These are phyloP conservation scores for Eupithecia exiguata DNA, from an alignment of 2,888 invertebrate species.

Conservation along the genomic window DNA sequence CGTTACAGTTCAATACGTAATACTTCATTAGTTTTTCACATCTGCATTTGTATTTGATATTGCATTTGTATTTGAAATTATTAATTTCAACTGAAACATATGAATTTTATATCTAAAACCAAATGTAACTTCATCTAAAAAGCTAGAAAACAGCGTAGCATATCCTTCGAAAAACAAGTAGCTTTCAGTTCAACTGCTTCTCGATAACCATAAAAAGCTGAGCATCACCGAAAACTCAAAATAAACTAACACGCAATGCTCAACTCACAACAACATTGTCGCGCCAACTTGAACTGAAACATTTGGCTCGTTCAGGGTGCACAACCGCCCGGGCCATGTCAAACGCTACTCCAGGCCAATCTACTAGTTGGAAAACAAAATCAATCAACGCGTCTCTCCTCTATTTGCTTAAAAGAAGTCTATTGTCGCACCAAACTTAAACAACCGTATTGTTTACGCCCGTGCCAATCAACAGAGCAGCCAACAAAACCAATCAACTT, in stretches of 20 bases:
- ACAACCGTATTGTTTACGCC: slow-evolving; percentile 80
- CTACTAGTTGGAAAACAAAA: slow-evolving; percentile 59
- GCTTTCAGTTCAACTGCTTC: not conserved
- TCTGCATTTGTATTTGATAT: not conserved
- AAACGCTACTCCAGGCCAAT: slow-evolving; percentile 47
- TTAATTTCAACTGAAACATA: not conserved
- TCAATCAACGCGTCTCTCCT: slow-evolving; percentile 62
- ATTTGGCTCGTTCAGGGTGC: slow-evolving; percentile 36
- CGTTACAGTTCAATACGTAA: not conserved
- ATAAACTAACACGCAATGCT: slow-evolving; percentile 59
- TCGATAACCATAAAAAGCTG: slow-evolving; percentile 42
- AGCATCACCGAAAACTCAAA: slow-evolving; percentile 51
- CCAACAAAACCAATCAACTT: slow-evolving; percentile 85
- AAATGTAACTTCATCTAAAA: not conserved
- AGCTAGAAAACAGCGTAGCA: not conserved
- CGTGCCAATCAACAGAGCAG: slow-evolving; percentile 82
- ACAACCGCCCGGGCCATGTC: slow-evolving; percentile 29
- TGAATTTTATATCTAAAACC: not conserved
- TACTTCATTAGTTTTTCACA: not conserved
- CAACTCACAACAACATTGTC: slow-evolving; percentile 51
- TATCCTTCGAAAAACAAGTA: slow-evolving; percentile 8
- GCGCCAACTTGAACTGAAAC: slow-evolving; percentile 28
- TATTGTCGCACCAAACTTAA: slow-evolving; percentile 81
- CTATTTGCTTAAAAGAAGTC: slow-evolving; percentile 69
- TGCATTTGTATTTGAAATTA: not conserved